Evolutionary conservation across 2,113 vertebrate genomes (phyloP).

Genomic region (Holacanthus passer): DNA sequence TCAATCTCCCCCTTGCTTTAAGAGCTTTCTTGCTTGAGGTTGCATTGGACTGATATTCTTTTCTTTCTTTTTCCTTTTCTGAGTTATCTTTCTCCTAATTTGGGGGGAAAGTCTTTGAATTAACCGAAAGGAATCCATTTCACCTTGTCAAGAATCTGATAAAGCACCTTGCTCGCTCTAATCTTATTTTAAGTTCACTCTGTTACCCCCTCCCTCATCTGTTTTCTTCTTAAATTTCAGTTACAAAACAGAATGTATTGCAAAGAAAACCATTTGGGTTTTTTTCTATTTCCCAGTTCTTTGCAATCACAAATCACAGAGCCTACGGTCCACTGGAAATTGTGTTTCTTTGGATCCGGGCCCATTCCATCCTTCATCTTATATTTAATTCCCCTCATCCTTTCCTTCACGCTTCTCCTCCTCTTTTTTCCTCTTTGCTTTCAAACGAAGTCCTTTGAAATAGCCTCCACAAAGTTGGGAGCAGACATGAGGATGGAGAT

Average conservation of each 20-base stretch:
- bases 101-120: conserved; percentile 58
- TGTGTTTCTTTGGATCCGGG: conserved; percentile 66
- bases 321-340: conserved; percentile 57
- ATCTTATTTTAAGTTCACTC: conserved; percentile 50
- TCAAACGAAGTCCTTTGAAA: conserved; percentile 89
- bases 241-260: conserved; percentile 64
- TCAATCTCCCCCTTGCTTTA: conserved; percentile 39
- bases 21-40: conserved; percentile 41
- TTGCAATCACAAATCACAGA: conserved; percentile 65
- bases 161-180: conserved; percentile 52
- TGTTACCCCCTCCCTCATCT: conserved; percentile 30
- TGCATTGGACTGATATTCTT: conserved; percentile 35
- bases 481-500: conserved; percentile 89
- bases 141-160: conserved; percentile 56
- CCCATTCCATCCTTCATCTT: conserved; percentile 58
- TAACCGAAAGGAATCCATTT: conserved; percentile 59
- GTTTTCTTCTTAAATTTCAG: conserved; percentile 57
- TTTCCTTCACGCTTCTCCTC: conserved; percentile 33
- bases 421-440: conserved; percentile 32
- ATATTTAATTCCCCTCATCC: conserved; percentile 52
- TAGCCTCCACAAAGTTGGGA: conserved; percentile 86
- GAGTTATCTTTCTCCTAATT: conserved; percentile 33
- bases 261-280: conserved; percentile 66
- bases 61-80: conserved; percentile 21
- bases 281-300: conserved; percentile 51